Conservation (phyloP, 2,797 vertebrate species). For the Ptychobarbus kaznakovi region DNA sequence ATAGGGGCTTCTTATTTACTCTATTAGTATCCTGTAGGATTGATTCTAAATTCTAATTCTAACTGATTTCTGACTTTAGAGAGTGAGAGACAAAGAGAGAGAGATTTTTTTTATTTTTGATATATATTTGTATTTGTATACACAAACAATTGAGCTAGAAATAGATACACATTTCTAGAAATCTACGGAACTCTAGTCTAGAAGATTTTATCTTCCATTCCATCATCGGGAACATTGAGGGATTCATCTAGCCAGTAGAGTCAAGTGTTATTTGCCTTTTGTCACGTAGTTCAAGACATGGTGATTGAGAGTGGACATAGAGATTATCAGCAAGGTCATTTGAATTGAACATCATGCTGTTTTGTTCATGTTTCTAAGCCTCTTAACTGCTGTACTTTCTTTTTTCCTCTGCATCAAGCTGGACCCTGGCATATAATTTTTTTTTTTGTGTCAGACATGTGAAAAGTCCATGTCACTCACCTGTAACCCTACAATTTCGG, state of each 20-base stretch:
- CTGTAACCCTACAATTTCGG: not conserved
- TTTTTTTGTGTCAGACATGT: conserved; percentile 61
- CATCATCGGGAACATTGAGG: not conserved
- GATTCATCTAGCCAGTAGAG: not conserved
- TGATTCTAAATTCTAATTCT: not conserved
- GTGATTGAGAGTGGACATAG: conserved; percentile 11
- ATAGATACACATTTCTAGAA: not conserved
- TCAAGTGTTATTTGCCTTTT: conserved; percentile 17
- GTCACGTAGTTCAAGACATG: not conserved
- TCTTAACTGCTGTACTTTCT: conserved; percentile 36
- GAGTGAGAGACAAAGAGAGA: too few species aligned
- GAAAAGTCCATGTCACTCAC: not conserved
- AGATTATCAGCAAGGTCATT: conserved; percentile 43
- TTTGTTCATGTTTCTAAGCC: conserved; percentile 26
- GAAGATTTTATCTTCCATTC: not conserved
- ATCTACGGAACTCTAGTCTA: not conserved
- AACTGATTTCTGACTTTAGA: not conserved
- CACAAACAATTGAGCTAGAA: not conserved
- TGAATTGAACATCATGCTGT: conserved; percentile 48
- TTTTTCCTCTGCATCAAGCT: conserved; percentile 52
- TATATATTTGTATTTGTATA: not conserved
- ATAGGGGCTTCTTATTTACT: not conserved
- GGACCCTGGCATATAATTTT: conserved; percentile 65
- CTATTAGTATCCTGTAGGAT: not conserved
- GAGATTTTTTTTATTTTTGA: not conserved